Percentiles rank a stretch among this genome's conserved stretches.
Conservation (phyloP, 2,797 vertebrate species). For the Rhinoraja longicauda region DNA sequence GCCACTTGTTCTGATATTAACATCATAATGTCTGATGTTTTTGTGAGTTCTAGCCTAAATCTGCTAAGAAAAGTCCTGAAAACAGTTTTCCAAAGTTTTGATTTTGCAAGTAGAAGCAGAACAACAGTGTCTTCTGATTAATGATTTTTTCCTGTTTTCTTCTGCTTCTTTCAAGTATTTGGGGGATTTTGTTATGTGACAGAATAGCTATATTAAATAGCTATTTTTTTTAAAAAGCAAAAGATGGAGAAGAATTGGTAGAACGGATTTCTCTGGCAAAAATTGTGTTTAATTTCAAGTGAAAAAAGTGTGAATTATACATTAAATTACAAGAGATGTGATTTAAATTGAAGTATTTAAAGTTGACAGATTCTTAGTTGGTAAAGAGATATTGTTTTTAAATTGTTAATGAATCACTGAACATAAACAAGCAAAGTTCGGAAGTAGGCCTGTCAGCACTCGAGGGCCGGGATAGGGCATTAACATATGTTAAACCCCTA, state of each 20-base stretch:
- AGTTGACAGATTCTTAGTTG: not conserved
- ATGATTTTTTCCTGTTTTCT: not conserved
- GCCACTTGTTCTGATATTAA: not conserved
- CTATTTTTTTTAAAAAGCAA: not conserved
- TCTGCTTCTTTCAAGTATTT: not conserved
- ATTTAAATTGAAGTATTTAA: not conserved
- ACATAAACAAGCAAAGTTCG: not conserved
- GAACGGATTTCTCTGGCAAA: not conserved
- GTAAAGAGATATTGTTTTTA: not conserved
- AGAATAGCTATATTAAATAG: not conserved
- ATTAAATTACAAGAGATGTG: not conserved
- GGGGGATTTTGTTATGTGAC: not conserved
- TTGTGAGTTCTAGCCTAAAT: not conserved
- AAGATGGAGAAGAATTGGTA: not conserved
- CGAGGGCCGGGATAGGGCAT: not conserved
- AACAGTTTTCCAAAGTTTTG: not conserved
- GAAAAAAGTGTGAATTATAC: not conserved
- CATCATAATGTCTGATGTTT: not conserved
- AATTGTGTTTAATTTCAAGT: not conserved
- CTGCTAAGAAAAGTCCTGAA: not conserved
- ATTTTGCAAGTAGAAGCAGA: not conserved
- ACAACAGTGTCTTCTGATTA: not conserved
- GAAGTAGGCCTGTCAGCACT: not conserved
- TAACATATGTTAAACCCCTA: not conserved
- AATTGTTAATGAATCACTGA: not conserved